Base-by-base conservation (phyloP, 1,140 invertebrate genomes). In the Zophobas atratus region DNA sequence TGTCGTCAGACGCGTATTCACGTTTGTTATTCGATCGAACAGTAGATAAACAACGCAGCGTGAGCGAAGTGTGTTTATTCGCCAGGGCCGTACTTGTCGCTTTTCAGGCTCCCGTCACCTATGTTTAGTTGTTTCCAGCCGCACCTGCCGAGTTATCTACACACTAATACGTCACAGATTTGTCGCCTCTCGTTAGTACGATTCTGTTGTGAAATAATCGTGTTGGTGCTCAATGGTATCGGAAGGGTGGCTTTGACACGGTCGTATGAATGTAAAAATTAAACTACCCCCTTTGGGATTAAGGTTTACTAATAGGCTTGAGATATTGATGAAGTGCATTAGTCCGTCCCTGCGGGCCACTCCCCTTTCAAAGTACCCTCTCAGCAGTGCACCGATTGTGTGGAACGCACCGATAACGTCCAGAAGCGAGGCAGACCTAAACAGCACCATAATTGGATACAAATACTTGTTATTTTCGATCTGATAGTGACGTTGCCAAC, bases 401-500 rank as follows among this genome's bases (percentile, higher is more conserved):
- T 55, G 71, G 71, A 56, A 73, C 49, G 71, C 55, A 73, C 49
- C 71, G 71, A 73, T 73, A 73, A 73, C 71, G 71, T 73, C 71
- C 71, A 73, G 71, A 73, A 73, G 71, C 71, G 71, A 73, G 56
- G 36, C 71, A 73, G 51, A 56, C 55, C 71, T 49, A 73, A 73
- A 73, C 71, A 55, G 39, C 71, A 56, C 71, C 71, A 73, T 73
- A 73, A 73, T 73, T 73, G 71, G 71, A 73, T 73, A 73, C 71
- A 73, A 73, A 73, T 73, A 73, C 71, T 73, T 73, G 71, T 73
- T 73, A 73, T 73, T 73, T 73, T 73, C 71, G 71, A 73, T 73
- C 71, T 33, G 71, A 73, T 73, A 73, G 36, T 20, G 60, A 67
- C 60, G 6, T 67, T 67, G 60, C 60, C 60, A 67, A 67, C 60